phyloP scores from a whole-genome alignment of 92 coral and sea anemone species.

The Zoanthus sansibaricus region DNA sequence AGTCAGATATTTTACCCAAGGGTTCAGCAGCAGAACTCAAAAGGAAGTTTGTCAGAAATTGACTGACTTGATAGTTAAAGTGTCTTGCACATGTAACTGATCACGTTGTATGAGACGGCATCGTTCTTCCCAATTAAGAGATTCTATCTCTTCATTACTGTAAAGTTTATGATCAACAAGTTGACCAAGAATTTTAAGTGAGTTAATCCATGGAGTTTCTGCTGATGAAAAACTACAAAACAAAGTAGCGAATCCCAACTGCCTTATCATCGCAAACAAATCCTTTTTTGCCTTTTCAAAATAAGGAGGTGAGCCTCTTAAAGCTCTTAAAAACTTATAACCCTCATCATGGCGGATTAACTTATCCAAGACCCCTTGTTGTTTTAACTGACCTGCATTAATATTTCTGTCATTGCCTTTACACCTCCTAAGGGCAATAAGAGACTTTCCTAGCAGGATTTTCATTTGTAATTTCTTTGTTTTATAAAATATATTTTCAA shows the following conservation, averaged over 20 bases:
- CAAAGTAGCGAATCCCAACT: background rate
- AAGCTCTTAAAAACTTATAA: too few relatives aligned
- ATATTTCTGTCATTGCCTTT: constrained; percentile 15
- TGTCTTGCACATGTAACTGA: constrained; percentile 1
- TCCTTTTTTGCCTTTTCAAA: constrained; percentile 23
- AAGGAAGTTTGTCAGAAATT: constrained; percentile 3
- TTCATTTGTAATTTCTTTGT: constrained; percentile 44
- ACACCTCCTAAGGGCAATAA: background rate
- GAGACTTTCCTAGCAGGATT: constrained; percentile 1
- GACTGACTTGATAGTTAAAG: background rate
- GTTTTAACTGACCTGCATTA: constrained; percentile 28
- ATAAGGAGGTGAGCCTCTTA: constrained; percentile 36
- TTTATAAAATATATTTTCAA: constrained; percentile 29
- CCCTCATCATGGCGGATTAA: background rate
- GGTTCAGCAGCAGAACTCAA: constrained; percentile 47
- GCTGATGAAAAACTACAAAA: constrained; percentile 12
- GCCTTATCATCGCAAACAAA: constrained; percentile 43
- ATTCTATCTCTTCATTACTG: constrained; percentile 33
- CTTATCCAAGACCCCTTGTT: background rate
- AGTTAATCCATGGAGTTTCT: constrained; percentile 32
- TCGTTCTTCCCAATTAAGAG: constrained; percentile 31
- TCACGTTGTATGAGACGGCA: background rate
- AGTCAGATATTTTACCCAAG: constrained; percentile 42
- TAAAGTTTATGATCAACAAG: constrained; percentile 32
- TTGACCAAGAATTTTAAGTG: constrained; percentile 31